Evolutionary conservation across 2,888 invertebrate species (phyloP).

Genomic region (Drosophila kambysellisi): DNA sequence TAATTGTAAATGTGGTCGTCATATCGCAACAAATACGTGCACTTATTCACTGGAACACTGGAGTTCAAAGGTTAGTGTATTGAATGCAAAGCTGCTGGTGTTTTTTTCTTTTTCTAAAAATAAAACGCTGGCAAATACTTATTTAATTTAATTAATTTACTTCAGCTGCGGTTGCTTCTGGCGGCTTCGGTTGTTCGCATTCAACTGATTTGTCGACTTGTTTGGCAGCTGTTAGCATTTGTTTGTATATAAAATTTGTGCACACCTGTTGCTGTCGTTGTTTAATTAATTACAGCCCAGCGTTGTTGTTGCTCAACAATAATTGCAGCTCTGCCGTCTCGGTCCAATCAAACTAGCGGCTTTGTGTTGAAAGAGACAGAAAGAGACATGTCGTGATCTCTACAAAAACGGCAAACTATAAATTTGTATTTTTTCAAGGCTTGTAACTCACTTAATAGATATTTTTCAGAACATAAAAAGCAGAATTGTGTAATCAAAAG

Average conservation of each 20-base stretch:
- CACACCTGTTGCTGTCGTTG: constrained; percentile 12
- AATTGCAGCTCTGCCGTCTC: constrained; percentile 22
- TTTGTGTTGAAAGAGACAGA: not conserved
- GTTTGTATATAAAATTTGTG: constrained; percentile 1
- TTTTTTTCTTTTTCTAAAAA: constrained; percentile 25
- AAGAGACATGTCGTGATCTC: not conserved
- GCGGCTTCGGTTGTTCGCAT: constrained; percentile 28
- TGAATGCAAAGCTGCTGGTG: not conserved
- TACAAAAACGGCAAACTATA: not conserved
- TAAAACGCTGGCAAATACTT: constrained; percentile 13
- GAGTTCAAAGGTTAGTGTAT: not conserved
- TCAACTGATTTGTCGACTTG: constrained; percentile 52
- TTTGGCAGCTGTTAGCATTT: constrained; percentile 25
- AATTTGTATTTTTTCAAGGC: no score
- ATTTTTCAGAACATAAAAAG: not conserved
- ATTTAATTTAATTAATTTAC: not conserved
- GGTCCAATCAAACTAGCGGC: constrained; percentile 15
- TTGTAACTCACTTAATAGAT: not conserved
- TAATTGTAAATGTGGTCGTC: constrained; percentile 75
- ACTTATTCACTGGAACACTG: constrained; percentile 5
- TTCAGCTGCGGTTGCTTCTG: constrained; percentile 32
- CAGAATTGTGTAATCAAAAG: not conserved
- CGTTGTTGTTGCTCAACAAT: constrained; percentile 36
- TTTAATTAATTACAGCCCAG: constrained; percentile 25
- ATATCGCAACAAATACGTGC: constrained; percentile 38